These are phyloP conservation scores for Thymelicus acteon DNA, from an alignment of 2,888 invertebrate genomes.

Conservation along the genomic window DNA sequence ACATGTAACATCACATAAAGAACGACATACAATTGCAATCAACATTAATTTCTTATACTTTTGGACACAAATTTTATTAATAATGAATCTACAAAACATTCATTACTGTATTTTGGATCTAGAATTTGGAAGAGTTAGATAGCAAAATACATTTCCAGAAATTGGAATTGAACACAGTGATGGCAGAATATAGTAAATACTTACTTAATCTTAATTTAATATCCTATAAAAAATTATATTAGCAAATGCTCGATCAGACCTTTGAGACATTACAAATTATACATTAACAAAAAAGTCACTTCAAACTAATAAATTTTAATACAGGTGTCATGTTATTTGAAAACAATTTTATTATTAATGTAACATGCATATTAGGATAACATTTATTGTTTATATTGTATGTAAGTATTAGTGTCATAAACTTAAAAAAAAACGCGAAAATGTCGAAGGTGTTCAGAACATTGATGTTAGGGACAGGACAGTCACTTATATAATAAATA, in stretches of 20 bases:
- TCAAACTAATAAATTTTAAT: constrained; percentile 2
- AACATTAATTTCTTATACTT: not conserved
- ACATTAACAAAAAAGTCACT: constrained; percentile 4
- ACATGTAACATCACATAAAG: constrained; percentile 12
- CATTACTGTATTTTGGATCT: too few relatives aligned
- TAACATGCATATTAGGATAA: not conserved
- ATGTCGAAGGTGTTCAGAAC: constrained; percentile 16
- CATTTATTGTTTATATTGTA: not conserved
- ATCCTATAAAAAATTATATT: not conserved
- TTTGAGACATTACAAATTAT: constrained; percentile 4
- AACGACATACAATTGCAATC: constrained; percentile 15
- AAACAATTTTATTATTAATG: too few relatives aligned
- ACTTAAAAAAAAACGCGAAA: not conserved
- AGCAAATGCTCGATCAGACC: not conserved
- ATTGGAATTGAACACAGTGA: constrained; percentile 31
- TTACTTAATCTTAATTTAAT: not conserved
- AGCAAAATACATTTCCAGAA: not conserved
- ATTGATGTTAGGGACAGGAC: constrained; percentile 38
- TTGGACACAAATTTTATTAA: too few relatives aligned
- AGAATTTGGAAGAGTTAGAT: too few relatives aligned
- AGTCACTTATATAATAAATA: constrained; percentile 18
- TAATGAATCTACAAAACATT: too few relatives aligned
- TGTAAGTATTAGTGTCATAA: not conserved
- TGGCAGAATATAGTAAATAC: constrained; percentile 17
- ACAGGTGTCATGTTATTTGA: too few relatives aligned